Conservation (phyloP, 2,113 vertebrate species). For the Oncorhynchus masou region DNA sequence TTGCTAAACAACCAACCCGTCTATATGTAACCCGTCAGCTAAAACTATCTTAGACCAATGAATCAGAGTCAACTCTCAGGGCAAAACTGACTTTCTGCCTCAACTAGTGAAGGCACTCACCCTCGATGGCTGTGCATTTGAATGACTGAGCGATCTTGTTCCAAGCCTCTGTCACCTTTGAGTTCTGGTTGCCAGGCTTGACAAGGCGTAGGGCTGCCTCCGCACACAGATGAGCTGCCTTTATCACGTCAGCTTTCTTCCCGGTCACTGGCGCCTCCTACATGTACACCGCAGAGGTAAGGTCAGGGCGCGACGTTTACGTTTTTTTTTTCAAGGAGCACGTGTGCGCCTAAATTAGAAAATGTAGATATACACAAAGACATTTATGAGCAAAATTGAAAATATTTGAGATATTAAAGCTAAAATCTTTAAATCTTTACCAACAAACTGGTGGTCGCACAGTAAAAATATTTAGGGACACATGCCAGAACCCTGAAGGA, state of each 20-base stretch:
- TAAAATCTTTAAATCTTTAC: no score
- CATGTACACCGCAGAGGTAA: not conserved
- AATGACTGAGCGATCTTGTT: conserved; percentile 98
- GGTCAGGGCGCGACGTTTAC: no score
- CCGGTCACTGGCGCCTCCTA: conserved; percentile 89
- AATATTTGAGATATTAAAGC: no score
- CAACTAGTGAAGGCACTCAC: conserved; percentile 64
- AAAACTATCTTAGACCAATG: not conserved
- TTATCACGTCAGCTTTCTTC: conserved; percentile 92
- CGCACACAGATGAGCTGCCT: conserved; percentile 91
- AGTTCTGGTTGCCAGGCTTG: conserved; percentile 98
- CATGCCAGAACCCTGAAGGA: no score
- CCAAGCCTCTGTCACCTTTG: conserved; percentile 97
- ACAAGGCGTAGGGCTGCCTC: conserved; percentile 95
- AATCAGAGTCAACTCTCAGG: not conserved
- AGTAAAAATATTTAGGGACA: no score
- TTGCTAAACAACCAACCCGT: no score
- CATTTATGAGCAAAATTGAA: no score
- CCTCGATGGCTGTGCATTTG: conserved; percentile 96
- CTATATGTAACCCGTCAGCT: no score
- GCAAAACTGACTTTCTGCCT: not conserved
- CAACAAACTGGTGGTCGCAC: no score
- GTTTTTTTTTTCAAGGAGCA: no score
- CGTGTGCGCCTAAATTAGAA: no score
- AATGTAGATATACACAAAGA: no score